phyloP scores from a whole-genome alignment of 92 coral and sea anemone genomes.

The Zoanthus solanderi region DNA sequence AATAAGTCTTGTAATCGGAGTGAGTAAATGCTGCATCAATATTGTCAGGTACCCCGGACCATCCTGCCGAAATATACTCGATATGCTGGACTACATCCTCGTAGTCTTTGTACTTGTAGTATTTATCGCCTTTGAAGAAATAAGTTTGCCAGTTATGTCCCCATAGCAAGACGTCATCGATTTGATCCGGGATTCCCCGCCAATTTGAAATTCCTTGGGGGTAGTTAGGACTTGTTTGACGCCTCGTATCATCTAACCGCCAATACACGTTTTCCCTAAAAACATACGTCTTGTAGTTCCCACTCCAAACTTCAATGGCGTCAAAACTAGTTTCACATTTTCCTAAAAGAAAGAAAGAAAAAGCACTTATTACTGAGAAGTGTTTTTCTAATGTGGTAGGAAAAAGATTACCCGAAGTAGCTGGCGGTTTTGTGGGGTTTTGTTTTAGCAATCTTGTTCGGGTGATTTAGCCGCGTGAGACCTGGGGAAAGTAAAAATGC shows the following conservation, averaged over 20 bases:
- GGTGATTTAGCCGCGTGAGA: too few species aligned
- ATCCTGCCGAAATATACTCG: conserved; percentile 20
- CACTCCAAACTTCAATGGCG: conserved; percentile 7
- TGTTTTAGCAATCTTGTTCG: too few species aligned
- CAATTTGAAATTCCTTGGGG: conserved; percentile 49
- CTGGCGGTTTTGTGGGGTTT: too few species aligned
- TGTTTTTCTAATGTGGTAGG: too few species aligned
- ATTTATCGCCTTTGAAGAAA: conserved; percentile 64
- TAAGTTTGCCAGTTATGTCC: conserved; percentile 64
- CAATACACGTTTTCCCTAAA: conserved; percentile 60
- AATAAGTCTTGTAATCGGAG: conserved; percentile 43
- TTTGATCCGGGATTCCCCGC: conserved; percentile 57
- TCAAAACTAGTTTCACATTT: conserved; percentile 11
- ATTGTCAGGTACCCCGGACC: conserved; percentile 73
- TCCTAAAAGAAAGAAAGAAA: background rate
- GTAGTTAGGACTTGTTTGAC: conserved; percentile 46
- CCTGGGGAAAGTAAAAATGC: too few species aligned
- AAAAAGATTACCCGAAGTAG: too few species aligned
- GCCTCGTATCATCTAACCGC: conserved; percentile 40
- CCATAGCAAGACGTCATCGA: conserved; percentile 77
- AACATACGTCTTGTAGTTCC: conserved; percentile 46
- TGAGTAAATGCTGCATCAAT: conserved; percentile 77
- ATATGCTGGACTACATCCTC: conserved; percentile 25
- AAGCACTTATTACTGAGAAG: background rate
- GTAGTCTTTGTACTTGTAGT: conserved; percentile 52